Evolutionary conservation across 2,797 vertebrate genomes (phyloP).

Genomic region (Rhincodon typus): DNA sequence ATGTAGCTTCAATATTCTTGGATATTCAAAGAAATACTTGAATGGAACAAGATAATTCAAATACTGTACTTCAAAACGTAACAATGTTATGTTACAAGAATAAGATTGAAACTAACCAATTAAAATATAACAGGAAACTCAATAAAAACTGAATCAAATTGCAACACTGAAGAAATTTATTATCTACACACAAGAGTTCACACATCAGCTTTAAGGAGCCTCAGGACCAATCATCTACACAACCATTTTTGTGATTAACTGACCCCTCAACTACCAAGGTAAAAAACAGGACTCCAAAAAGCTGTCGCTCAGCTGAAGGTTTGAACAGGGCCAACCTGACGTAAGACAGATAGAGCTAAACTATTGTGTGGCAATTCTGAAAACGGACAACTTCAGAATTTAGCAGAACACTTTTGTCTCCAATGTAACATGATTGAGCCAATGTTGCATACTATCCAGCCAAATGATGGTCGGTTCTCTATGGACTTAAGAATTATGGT

Average conservation of each 20-base stretch:
- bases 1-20: neutral
- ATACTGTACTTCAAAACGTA: neutral
- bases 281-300: neutral
- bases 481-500: neutral
- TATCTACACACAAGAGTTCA: neutral
- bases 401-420: neutral
- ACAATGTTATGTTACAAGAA: neutral
- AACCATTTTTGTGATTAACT: neutral
- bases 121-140: neutral
- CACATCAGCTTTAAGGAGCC: neutral
- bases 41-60: neutral
- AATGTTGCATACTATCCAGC: neutral
- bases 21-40: neutral
- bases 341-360: neutral
- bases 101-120: neutral
- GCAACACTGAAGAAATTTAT: neutral
- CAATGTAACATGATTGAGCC: neutral
- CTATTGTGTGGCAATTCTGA: neutral
- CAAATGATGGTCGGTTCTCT: neutral
- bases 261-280: neutral
- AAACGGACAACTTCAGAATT: neutral
- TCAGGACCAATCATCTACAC: neutral
- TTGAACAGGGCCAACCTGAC: neutral
- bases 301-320: neutral
- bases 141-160: neutral